Evolutionary conservation across 2,888 invertebrate species (phyloP).

Genomic region (Neelides folsomi): DNA sequence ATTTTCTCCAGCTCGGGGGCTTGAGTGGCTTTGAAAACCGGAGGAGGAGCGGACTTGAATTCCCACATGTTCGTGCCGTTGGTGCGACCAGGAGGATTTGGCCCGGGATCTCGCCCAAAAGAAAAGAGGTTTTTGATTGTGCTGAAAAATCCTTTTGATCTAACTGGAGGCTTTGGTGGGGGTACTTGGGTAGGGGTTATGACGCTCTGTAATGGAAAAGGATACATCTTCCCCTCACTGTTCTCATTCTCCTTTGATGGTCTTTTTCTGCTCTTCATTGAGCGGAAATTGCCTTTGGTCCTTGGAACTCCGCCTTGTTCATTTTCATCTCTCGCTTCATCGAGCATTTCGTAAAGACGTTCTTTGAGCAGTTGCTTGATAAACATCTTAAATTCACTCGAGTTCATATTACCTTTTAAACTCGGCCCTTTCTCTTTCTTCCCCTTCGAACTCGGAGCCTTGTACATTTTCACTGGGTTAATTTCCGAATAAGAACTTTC

Average conservation of each 20-base stretch:
- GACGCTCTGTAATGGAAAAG: slow-evolving; percentile 1
- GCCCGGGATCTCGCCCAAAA: slow-evolving; percentile 10
- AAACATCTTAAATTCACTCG: slow-evolving; percentile 6
- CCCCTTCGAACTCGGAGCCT: background rate
- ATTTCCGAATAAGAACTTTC: slow-evolving; percentile 20
- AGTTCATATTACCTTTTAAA: background rate
- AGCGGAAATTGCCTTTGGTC: background rate
- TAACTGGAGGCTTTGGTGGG: slow-evolving; percentile 1
- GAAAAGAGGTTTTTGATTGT: slow-evolving; percentile 19
- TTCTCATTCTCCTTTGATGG: background rate
- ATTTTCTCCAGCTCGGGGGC: too few relatives aligned
- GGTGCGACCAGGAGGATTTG: background rate
- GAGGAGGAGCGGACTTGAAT: background rate
- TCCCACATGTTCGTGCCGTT: background rate
- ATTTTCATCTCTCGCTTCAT: slow-evolving; percentile 5
- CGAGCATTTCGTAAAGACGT: slow-evolving; percentile 11
- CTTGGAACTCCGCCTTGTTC: slow-evolving; percentile 4
- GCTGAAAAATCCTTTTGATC: slow-evolving; percentile 13
- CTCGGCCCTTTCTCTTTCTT: background rate
- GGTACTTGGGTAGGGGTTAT: slow-evolving; percentile 3
- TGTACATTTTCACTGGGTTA: slow-evolving; percentile 9
- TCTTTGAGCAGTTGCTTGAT: slow-evolving; percentile 22
- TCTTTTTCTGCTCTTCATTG: background rate
- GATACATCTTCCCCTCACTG: background rate
- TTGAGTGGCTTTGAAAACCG: too few relatives aligned